Base-by-base conservation (phyloP, 2,797 vertebrate genomes). In the Lepus oiostolus region DNA sequence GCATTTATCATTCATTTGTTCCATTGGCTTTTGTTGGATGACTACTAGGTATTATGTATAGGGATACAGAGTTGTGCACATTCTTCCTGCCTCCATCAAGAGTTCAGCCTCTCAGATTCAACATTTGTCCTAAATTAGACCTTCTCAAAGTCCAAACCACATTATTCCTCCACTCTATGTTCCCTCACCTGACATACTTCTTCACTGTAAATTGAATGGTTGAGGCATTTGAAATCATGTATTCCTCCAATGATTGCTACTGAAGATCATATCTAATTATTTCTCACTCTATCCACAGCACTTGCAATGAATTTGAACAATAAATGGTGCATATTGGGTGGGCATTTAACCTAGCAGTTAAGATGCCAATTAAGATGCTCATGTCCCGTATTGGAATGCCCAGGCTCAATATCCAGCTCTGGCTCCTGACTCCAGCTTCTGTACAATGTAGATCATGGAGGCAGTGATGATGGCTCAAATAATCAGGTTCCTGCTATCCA, bases 21-120 rank as follows among this genome's bases (percentile, higher is more conserved):
- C 50, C 17, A 21, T 1, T 5, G 58, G n/a, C 22, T 84, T 92
- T 82, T 28, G 21, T 9, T 28, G 54, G 21, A 50, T 13, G n/a
- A 38, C 11, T 26, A 4, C 30, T 47, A 35, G 17, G 8, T 11
- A 22, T 30, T 28, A 4, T 26, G 8, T 7, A 5, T 9, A 50
- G 21, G 19, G 3, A 38, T 22, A 30, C 8, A 17, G 0, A 21
- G 14, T 11, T 38, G 3, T 8, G 1, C 3, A 38, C 3, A 7
- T 1, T 30, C 1, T 30, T 77, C 63, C 38, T 52, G 17, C 62
- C 5, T 24, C n/a, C 14, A 14, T 7, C 1, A 65, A 24, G 7
- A 11, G 13, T 88, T 89, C 67, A 65, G 47, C 16, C 10, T 70
- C 35, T 76, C 42, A 47, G 13, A 9, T 50, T 28, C 76, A 87